Percentiles rank a stretch among this genome's conserved stretches.
Conservation (phyloP, 2,888 invertebrate genomes). For the Drosophila villosipedis region DNA sequence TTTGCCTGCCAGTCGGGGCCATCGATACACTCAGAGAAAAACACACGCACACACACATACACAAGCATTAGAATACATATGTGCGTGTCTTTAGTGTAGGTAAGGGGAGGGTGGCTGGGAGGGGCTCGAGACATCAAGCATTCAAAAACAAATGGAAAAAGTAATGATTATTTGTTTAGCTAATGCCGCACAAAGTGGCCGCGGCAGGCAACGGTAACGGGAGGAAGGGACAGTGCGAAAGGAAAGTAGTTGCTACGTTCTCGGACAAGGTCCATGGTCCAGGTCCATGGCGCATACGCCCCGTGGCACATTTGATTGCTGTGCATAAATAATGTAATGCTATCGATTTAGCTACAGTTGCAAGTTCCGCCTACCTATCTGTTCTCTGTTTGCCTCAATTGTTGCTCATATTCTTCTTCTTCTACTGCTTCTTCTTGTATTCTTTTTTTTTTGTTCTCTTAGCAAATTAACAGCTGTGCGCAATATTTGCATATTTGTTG, state of each 20-base stretch:
- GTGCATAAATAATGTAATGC: constrained; percentile 69
- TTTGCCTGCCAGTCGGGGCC: constrained; percentile 66
- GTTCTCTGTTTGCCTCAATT: constrained; percentile 35
- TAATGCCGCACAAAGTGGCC: constrained; percentile 81
- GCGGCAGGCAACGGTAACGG: constrained; percentile 8
- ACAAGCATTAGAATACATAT: constrained; percentile 17
- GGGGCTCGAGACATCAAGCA: constrained; percentile 59
- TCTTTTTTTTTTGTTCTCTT: constrained; percentile 46
- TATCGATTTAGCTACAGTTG: constrained; percentile 50
- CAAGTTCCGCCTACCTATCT: constrained; percentile 2
- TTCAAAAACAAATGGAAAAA: constrained; percentile 81
- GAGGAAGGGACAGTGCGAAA: not conserved
- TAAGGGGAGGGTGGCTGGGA: too few species aligned
- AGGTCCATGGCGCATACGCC: constrained; percentile 68
- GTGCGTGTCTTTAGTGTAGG: constrained; percentile 13
- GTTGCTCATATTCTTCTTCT: constrained; percentile 59
- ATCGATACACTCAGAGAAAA: constrained; percentile 58
- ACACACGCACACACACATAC: constrained; percentile 12
- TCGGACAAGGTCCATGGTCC: constrained; percentile 49
- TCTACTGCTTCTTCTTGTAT: not conserved
- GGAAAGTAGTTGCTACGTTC: not conserved
- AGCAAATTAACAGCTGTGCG: constrained; percentile 78
- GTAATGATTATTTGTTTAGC: constrained; percentile 82
- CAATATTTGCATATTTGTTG: constrained; percentile 71
- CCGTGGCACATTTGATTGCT: constrained; percentile 78